Evolutionary conservation across 2,888 invertebrate genomes (phyloP).

Genomic region (Dryadula phaetusa): DNA sequence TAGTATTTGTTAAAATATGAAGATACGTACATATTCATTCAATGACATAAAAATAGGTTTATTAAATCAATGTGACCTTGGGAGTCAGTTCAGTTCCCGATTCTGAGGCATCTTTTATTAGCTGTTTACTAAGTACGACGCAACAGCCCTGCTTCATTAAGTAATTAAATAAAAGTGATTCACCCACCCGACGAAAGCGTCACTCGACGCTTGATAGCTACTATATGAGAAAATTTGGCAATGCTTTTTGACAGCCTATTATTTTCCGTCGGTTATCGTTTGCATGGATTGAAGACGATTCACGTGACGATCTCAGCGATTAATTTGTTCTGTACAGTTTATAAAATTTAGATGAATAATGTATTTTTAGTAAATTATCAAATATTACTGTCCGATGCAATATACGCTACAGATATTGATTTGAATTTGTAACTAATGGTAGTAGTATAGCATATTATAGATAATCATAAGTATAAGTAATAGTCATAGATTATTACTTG

Average conservation of each 20-base stretch:
- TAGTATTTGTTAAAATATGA: not conserved
- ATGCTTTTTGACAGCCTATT: conserved; percentile 78
- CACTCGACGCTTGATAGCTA: conserved; percentile 62
- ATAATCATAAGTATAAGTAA: no score
- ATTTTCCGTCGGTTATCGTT: conserved; percentile 78
- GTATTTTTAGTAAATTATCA: conserved; percentile 1
- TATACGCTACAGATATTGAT: not conserved
- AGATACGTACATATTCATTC: not conserved
- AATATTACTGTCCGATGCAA: not conserved
- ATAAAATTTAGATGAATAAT: not conserved
- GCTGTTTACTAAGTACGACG: conserved; percentile 42
- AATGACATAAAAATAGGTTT: not conserved
- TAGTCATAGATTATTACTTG: no score
- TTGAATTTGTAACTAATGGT: not conserved
- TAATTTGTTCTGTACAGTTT: conserved; percentile 20
- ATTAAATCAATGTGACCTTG: conserved; percentile 1
- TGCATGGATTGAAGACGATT: conserved; percentile 69
- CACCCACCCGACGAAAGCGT: conserved; percentile 70
- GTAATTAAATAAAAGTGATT: conserved; percentile 75
- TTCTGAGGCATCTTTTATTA: conserved; percentile 26
- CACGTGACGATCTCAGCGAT: conserved; percentile 53
- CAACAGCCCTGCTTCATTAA: conserved; percentile 61
- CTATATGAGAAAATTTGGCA: conserved; percentile 75
- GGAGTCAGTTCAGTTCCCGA: not conserved
- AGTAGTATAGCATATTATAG: not conserved